Evolutionary conservation across 2,113 vertebrate species (phyloP), one percentile per base, ranked within the genome.

Genomic region (Gasterosteus aculeatus): DNA sequence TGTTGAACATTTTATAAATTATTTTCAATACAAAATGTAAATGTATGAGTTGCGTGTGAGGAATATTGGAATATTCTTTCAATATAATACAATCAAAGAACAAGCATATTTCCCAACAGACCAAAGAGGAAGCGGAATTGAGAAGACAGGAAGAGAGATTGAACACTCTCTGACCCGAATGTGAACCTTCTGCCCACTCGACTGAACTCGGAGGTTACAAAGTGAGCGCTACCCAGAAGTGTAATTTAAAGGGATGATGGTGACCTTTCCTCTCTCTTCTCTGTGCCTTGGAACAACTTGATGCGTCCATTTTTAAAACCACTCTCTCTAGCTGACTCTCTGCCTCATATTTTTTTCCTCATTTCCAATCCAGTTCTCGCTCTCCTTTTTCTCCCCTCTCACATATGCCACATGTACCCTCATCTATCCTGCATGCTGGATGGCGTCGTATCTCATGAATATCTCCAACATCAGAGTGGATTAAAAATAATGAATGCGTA

Each of bases 241-340:
- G 80, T 84, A 85, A 87, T 90, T 88, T 88, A 81, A 88, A 88
- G 80, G 70, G 87, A 88, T 81, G 38, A 66, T 29, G 56, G 57
- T 88, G 86, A 90, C 88, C 86, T 85, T 77, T 88, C 72, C 80
- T 81, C 71, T 72, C 29, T 77, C 7, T 42, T 69, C 67, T 83
- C 69, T n/a, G 54, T 80, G 82, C 75, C 75, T 75, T 47, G 51
- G 64, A 74, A 77, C 77, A 77, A 82, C 81, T 87, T 72, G 57
- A 82, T 86, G 86, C 69, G 1, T 76, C 76, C 79, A 80, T 83
- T 83, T 26, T 75, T 58, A 69, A 72, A 83, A 86, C 29, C 72
- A 70, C 74, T 74, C 47, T 82, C 57, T 73, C 44, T 19, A 10
- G 31, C 59, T 72, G 35, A 44, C 65, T 70, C 51, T 60, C 54